Evolutionary conservation across 2,888 invertebrate genomes (phyloP).

Genomic region (Patella pellucida): DNA sequence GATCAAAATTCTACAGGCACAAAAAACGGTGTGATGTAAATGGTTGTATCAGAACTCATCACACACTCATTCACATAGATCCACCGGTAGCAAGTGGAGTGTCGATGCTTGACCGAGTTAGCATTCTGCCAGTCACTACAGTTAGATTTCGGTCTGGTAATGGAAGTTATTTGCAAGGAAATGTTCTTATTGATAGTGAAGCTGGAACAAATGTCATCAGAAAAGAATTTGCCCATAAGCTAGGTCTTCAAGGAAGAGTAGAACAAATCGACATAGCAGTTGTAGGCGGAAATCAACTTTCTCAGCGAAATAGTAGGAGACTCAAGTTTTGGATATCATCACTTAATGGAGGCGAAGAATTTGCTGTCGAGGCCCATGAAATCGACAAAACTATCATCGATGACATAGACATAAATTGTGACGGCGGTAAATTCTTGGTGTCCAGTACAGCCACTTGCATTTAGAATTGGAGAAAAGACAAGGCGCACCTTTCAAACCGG

Average conservation of each 20-base stretch:
- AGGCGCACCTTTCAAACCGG: slow-evolving; percentile 20
- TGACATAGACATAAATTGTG: background rate
- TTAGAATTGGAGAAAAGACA: slow-evolving; percentile 14
- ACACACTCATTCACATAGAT: slow-evolving; percentile 17
- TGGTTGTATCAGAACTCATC: slow-evolving; percentile 19
- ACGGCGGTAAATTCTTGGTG: slow-evolving; percentile 15
- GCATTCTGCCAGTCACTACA: slow-evolving; percentile 18
- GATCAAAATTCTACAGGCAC: slow-evolving; percentile 3
- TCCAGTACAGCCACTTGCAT: slow-evolving; percentile 26
- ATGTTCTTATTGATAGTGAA: slow-evolving; percentile 22
- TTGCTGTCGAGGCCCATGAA: slow-evolving; percentile 24
- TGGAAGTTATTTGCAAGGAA: slow-evolving; percentile 20
- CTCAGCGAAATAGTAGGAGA: slow-evolving; percentile 8
- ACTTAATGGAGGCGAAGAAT: slow-evolving; percentile 18
- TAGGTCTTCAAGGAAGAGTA: slow-evolving; percentile 20
- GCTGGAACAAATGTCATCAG: slow-evolving; percentile 24
- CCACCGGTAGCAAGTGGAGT: slow-evolving; percentile 10
- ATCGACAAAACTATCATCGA: slow-evolving; percentile 24
- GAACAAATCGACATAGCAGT: slow-evolving; percentile 11
- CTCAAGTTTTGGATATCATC: slow-evolving; percentile 19
- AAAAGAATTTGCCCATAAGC: slow-evolving; percentile 19
- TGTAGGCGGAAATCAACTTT: background rate
- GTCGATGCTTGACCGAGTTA: slow-evolving; percentile 15
- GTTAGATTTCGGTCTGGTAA: slow-evolving; percentile 15
- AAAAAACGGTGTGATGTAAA: slow-evolving; percentile 12